Evolutionary conservation across 35 echinoderm and acorn worm genomes (phyloP).

Genomic region (Acanthaster planci): DNA sequence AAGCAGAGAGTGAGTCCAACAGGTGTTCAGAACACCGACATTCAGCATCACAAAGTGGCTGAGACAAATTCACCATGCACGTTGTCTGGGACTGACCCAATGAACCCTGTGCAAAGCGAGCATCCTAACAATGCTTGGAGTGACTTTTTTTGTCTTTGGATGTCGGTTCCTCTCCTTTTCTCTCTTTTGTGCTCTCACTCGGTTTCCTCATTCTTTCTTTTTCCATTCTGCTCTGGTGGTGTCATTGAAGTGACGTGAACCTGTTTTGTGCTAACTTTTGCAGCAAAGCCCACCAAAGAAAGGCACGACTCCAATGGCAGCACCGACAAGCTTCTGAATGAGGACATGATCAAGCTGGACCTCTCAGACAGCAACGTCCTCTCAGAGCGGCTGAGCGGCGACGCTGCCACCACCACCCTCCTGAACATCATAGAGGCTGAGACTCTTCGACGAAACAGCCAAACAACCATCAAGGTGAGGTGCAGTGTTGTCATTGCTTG

Average conservation of each 20-base stretch:
- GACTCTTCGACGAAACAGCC: background rate
- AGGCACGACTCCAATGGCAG: background rate
- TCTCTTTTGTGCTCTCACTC: background rate
- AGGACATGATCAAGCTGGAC: constrained; percentile 61
- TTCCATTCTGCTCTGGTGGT: background rate
- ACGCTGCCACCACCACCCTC: constrained; percentile 39
- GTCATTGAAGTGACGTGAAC: too few species aligned
- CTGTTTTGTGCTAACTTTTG: background rate
- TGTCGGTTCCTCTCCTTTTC: too few species aligned
- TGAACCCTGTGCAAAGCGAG: too few species aligned
- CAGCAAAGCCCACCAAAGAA: background rate
- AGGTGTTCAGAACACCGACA: too few species aligned
- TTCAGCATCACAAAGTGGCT: too few species aligned
- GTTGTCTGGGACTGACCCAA: too few species aligned
- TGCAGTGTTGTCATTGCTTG: background rate
- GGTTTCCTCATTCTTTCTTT: background rate
- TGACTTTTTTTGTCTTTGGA: too few species aligned
- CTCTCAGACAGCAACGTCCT: constrained; percentile 14
- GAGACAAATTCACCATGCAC: too few species aligned
- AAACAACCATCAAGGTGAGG: background rate
- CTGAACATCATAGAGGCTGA: constrained; percentile 49
- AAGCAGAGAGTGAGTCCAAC: background rate
- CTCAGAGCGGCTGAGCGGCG: constrained; percentile 23
- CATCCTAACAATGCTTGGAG: too few species aligned
- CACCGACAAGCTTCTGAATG: constrained; percentile 22